Evolutionary conservation across 1,140 invertebrate species (phyloP).

Genomic region (Scylla paramamosain): DNA sequence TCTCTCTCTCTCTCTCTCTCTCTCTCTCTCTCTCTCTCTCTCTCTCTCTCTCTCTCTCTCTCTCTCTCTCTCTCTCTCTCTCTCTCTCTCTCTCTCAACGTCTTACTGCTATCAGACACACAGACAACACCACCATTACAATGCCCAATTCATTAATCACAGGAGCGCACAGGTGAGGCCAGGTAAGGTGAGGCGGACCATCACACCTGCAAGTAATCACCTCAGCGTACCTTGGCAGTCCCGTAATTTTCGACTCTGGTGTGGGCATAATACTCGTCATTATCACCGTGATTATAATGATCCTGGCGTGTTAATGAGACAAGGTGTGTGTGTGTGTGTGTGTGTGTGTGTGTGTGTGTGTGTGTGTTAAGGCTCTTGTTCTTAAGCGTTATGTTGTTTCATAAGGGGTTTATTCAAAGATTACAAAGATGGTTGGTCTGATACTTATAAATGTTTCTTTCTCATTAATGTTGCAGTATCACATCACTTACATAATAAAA

Average conservation of each 20-base stretch:
- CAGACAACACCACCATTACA: slow-evolving; percentile 8
- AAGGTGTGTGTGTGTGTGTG: slow-evolving; percentile 31
- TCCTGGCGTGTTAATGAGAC: neutral
- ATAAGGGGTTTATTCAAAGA: no score
- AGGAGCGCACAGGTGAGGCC: neutral
- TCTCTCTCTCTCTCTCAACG: neutral
- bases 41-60: neutral
- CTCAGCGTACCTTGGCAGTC: neutral
- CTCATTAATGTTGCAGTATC: no score
- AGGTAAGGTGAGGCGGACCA: neutral
- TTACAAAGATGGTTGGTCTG: no score
- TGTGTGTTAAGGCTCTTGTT: neutral
- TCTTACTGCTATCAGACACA: slow-evolving; percentile 17
- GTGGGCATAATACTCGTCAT: neutral
- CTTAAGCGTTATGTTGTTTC: no score
- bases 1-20: neutral
- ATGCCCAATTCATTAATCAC: slow-evolving; percentile 4
- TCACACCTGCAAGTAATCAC: neutral
- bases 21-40: neutral
- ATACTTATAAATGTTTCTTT: no score
- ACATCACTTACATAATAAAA: no score
- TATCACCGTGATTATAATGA: neutral
- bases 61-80: neutral
- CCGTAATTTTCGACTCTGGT: neutral
- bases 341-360: slow-evolving; percentile 34